phyloP scores from a whole-genome alignment of 2,888 invertebrate genomes.

The Thymelicus acteon region DNA sequence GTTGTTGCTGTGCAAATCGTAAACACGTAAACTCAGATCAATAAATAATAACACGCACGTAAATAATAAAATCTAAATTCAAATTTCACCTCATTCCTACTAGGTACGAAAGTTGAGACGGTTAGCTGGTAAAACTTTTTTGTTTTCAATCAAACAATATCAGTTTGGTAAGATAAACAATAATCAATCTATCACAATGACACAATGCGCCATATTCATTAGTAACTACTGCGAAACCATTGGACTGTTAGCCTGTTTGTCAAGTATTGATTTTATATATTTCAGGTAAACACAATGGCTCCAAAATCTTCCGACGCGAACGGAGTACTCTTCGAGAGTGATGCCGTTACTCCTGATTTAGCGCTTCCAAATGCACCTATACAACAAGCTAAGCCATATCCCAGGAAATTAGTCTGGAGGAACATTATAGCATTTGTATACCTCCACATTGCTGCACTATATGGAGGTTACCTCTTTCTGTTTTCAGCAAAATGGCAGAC shows the following conservation, averaged over 20 bases:
- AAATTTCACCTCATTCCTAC: background rate
- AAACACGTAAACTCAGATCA: background rate
- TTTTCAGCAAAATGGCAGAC: constrained; percentile 91
- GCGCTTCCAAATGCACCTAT: constrained; percentile 67
- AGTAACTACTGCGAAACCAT: too few relatives aligned
- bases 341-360: constrained; percentile 76
- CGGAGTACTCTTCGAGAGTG: constrained; percentile 78
- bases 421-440: constrained; percentile 92
- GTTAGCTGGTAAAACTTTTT: too few relatives aligned
- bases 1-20: background rate
- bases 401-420: constrained; percentile 90
- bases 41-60: too few relatives aligned
- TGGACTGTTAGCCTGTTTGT: background rate
- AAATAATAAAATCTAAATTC: constrained; percentile 1
- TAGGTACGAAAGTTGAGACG: too few relatives aligned
- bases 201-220: too few relatives aligned
- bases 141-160: too few relatives aligned
- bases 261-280: constrained; percentile 34
- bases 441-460: constrained; percentile 90
- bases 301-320: constrained; percentile 74
- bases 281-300: constrained; percentile 66
- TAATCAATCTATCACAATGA: too few relatives aligned
- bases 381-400: constrained; percentile 82
- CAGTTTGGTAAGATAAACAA: too few relatives aligned
- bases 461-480: constrained; percentile 89